Evolutionary conservation across 1,140 invertebrate genomes (phyloP).

Genomic region (Cydia strobilella): DNA sequence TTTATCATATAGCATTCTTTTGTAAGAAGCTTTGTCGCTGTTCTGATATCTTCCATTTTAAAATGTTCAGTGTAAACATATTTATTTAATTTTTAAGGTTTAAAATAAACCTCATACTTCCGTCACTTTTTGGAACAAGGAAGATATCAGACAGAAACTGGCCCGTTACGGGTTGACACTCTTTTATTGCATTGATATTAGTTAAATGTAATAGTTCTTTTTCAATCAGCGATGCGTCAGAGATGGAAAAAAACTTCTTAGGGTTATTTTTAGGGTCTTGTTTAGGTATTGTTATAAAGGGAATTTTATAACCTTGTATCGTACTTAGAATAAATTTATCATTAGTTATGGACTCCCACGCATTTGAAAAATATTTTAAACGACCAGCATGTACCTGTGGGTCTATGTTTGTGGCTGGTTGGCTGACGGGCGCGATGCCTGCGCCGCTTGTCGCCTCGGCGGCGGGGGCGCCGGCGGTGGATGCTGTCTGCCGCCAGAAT

Average conservation of each 20-base stretch:
- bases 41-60: conserved; percentile 5
- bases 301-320: background rate
- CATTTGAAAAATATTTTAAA: background rate
- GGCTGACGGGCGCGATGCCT: background rate
- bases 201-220: conserved; percentile 15
- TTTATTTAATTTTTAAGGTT: conserved; percentile 13
- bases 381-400: conserved; percentile 7
- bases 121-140: background rate
- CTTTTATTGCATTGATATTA: background rate
- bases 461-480: background rate
- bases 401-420: background rate
- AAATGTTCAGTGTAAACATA: background rate
- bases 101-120: conserved; percentile 8
- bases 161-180: background rate
- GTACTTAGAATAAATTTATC: background rate
- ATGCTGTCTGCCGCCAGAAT: background rate
- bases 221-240: background rate
- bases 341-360: background rate
- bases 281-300: background rate
- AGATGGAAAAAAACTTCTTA: background rate
- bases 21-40: background rate
- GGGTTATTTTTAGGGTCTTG: background rate
- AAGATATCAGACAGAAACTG: background rate
- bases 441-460: background rate
- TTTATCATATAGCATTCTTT: background rate